A percentile compares a stretch with the other conserved stretches of the same genome.
Evolutionary conservation across 2,888 invertebrate genomes (phyloP).

Genomic region (Meganola albula): DNA sequence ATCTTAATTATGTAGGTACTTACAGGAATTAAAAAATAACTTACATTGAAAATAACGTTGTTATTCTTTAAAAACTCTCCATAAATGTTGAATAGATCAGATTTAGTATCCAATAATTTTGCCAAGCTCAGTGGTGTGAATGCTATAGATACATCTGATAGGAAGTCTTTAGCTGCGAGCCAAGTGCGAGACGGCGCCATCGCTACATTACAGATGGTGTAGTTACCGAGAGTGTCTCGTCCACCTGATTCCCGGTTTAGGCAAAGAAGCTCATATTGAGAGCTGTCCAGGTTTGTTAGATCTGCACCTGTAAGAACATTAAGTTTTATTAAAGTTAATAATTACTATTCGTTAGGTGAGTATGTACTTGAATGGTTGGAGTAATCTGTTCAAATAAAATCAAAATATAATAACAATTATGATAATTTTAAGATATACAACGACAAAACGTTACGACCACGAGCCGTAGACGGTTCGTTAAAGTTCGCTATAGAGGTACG

Average conservation of each 20-base stretch:
- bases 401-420: too few species aligned
- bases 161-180: constrained; percentile 64
- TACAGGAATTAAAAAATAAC: constrained; percentile 28
- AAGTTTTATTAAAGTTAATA: too few species aligned
- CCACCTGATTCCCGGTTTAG: constrained; percentile 72
- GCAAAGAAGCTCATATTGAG: constrained; percentile 81
- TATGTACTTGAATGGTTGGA: too few species aligned
- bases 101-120: constrained; percentile 70
- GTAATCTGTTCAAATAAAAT: too few species aligned
- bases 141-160: constrained; percentile 79
- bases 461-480: too few species aligned
- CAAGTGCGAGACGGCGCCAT: constrained; percentile 79
- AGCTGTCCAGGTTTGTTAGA: constrained; percentile 64
- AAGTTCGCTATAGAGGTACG: too few species aligned
- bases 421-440: too few species aligned
- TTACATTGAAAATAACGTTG: constrained; percentile 68
- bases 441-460: too few species aligned
- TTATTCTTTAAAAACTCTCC: constrained; percentile 76
- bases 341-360: too few species aligned
- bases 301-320: constrained; percentile 75
- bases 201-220: constrained; percentile 78
- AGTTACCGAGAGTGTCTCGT: constrained; percentile 70
- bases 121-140: constrained; percentile 80
- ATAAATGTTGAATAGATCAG: constrained; percentile 81
- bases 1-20: too few species aligned